Evolutionary conservation across 1,140 invertebrate species (phyloP), one percentile per base, ranked within the genome.

Genomic region (Drosophila orena): DNA sequence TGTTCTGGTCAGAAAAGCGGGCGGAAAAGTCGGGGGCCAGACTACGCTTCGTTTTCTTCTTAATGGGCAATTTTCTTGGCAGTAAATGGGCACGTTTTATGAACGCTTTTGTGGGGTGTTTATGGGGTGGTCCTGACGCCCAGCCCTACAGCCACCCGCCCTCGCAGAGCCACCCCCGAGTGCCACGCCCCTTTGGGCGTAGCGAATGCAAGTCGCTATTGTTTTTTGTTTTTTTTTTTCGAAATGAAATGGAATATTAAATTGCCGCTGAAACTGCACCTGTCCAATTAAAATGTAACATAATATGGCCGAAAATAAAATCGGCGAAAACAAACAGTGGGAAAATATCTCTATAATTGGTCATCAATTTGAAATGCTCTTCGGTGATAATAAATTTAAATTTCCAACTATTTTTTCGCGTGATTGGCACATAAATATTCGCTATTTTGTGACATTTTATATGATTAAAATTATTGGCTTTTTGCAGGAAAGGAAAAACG

Each of bases 41-140:
- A 68, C 66, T 69, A 42, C 62, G 83, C 79, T 83, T 84, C 76
- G 79, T 84, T 88, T 84, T 78, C 56, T 47, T 70, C 81, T 81
- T 90, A 90, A 90, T 90, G 86, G 86, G 71, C 90, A 91, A 91
- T 91, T 91, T 91, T 83, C 77, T 88, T 91, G 76, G 76, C 72
- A 85, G 83, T 91, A 91, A 71, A 91, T 91, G 86, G 84, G 73
- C 85, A 89, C 86, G 86, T 91, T 91, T 90, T 89, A 90, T 91
- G 88, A 70, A 89, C 91, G 74, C 84, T 89, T 91, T 91, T 91
- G 90, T 91, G 90, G 90, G 90, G 90, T 91, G 90, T 91, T 91
- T 91, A 91, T 88, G 71, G 72, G 57, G 59, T 71, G 68, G 68
- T 47, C 64, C 43, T 34, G 46, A 20, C 54, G 34, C 30, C 59